These are phyloP conservation scores for Toxotes jaculatrix DNA, from an alignment of 2,113 vertebrate genomes.

Conservation along the genomic window DNA sequence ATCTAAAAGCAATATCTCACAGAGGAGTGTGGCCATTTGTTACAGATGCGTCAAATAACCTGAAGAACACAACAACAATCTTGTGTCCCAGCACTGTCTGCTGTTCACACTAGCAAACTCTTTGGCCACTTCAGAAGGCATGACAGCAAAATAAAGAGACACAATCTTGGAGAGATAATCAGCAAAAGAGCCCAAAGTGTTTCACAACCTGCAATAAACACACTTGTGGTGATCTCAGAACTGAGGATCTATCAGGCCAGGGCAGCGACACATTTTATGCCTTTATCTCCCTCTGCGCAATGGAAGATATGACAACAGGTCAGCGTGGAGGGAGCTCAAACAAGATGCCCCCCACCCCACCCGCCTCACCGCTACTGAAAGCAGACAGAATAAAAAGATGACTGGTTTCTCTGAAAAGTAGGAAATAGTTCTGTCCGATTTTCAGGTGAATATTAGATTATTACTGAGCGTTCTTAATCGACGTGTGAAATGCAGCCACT, in stretches of 20 bases:
- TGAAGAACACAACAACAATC: conserved; percentile 24
- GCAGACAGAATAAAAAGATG: conserved; percentile 43
- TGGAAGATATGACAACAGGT: conserved; percentile 47
- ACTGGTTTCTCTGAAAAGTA: conserved; percentile 44
- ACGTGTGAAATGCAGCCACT: conserved; percentile 26
- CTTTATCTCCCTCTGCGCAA: conserved; percentile 44
- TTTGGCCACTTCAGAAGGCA: conserved; percentile 28
- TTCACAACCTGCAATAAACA: conserved; percentile 38
- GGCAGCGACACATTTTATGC: conserved; percentile 23
- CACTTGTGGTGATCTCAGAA: conserved; percentile 12
- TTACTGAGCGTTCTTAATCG: conserved; percentile 6
- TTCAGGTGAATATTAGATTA: conserved; percentile 45
- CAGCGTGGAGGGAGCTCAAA: conserved; percentile 35
- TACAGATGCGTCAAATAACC: conserved; percentile 28
- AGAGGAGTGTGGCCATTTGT: conserved; percentile 18
- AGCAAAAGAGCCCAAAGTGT: conserved; percentile 27
- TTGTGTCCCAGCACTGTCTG: background rate
- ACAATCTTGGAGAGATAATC: conserved; percentile 64
- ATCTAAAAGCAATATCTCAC: conserved; percentile 42
- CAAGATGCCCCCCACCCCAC: background rate
- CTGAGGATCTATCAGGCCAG: conserved; percentile 20
- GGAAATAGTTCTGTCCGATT: background rate
- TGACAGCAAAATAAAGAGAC: conserved; percentile 48
- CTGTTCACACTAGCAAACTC: background rate
- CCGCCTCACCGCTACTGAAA: conserved; percentile 15